Percentiles rank a stretch among this genome's conserved stretches.
These are phyloP conservation scores for Callospermophilus lateralis DNA, from an alignment of 2,113 vertebrate species.

Conservation along the genomic window DNA sequence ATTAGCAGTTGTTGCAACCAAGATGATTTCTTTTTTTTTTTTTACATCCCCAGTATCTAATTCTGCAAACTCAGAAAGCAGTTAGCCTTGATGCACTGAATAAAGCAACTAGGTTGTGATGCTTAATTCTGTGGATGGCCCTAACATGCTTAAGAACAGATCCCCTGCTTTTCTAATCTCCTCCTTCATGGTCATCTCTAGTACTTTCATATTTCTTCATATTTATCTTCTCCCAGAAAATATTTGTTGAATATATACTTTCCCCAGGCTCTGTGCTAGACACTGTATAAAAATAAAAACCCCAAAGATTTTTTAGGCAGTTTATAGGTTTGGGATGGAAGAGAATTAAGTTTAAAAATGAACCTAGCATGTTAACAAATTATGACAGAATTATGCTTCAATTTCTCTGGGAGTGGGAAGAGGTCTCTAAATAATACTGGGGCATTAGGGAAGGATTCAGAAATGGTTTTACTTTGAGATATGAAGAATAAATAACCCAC, in stretches of 20 bases:
- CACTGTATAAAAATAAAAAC: conserved; percentile 41
- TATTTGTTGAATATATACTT: conserved; percentile 13
- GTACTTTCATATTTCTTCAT: background rate
- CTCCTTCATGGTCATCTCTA: background rate
- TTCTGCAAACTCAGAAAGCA: conserved; percentile 6
- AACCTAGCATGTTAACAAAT: background rate
- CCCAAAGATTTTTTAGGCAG: background rate
- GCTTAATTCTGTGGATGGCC: background rate
- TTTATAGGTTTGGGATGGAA: background rate
- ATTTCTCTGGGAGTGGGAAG: conserved; percentile 11
- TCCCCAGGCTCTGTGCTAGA: background rate
- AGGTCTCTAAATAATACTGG: background rate
- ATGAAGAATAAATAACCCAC: no score
- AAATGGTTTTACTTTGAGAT: background rate
- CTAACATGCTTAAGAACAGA: background rate
- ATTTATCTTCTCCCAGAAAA: background rate
- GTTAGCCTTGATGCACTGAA: background rate
- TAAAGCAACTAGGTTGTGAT: background rate
- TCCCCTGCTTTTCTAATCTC: background rate
- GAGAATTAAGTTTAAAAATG: background rate
- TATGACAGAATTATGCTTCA: background rate
- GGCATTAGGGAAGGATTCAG: background rate
- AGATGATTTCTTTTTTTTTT: background rate
- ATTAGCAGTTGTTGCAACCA: background rate
- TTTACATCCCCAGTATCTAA: background rate